Conservation (phyloP, 2,797 vertebrate species). For the Vultur gryphus region DNA sequence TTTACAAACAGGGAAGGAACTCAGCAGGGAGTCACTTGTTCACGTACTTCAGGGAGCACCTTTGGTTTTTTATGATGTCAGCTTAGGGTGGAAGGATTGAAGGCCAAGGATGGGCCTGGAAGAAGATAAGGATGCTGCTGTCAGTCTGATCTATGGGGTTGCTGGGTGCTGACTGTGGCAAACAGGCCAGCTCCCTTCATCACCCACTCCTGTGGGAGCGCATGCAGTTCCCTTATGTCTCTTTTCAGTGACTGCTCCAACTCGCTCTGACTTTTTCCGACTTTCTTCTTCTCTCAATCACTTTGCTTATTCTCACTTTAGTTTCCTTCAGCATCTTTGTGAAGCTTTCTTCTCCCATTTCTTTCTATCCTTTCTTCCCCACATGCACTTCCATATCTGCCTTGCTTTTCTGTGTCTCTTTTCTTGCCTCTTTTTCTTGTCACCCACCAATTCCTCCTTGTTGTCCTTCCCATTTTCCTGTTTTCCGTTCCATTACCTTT, state of each 20-base stretch:
- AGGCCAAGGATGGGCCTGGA: neutral
- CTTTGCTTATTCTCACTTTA: neutral
- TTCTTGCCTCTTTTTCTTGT: neutral
- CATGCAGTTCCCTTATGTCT: rapidly evolving
- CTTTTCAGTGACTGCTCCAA: neutral
- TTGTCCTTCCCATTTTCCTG: neutral
- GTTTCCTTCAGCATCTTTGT: neutral
- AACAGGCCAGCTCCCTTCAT: neutral
- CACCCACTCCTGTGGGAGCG: neutral
- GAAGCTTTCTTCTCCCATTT: neutral
- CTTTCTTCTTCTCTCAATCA: neutral
- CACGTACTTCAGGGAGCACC: neutral
- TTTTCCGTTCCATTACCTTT: neutral
- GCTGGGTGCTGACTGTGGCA: rapidly evolving
- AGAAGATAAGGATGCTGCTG: neutral
- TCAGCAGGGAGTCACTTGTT: neutral
- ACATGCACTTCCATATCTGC: neutral
- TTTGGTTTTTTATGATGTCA: neutral
- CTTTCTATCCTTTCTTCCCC: neutral
- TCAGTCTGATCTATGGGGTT: neutral
- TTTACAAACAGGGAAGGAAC: neutral
- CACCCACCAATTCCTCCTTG: neutral
- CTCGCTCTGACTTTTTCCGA: neutral
- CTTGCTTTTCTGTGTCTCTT: neutral
- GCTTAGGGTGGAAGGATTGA: neutral